Base-by-base conservation (phyloP, 37 sponge, comb jelly and placozoan species). In the Ianthella basta region DNA sequence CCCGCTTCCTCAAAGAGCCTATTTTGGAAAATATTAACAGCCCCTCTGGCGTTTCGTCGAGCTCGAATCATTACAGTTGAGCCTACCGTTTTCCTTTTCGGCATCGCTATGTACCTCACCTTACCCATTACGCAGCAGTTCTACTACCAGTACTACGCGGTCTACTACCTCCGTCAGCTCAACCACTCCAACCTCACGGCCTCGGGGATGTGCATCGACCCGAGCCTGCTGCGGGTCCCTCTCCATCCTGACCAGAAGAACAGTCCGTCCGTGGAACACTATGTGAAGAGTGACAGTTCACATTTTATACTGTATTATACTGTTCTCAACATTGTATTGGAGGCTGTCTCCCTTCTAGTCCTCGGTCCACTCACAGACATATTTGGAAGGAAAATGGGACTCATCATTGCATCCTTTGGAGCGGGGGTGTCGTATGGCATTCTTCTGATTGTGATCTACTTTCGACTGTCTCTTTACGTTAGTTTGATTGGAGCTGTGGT, bases 41-140 rank as follows among this genome's bases (percentile, higher is more conserved):
- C 50, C 50, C 50, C 37, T 41, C 78, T 75, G 0, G 54, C 54
- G n/a, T 36, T 75, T 41, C 78, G 78, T 53, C 50, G 56, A 0
- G 56, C 83, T 0, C 83, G 67, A 64, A 19, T 87, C 27, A 80
- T 91, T 13, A 78, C 87, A 0, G 89, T 92, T 0, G 93, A 92
- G 39, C 87, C 86, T 8, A 66, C 83, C 60, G 38, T 86, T 18
- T 92, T 92, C 77, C 54, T 92, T 10, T 83, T 36, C 87, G 36
- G 79, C 34, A 89, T 89, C 21, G 59, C 87, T 1, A 29, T 81
- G 24, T 89, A 84, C 37, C 36, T 92, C 41, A 29, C 84, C 32
- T 21, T 67, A 8, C 80, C 68, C 33, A 32, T 86, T 23, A 86
- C 82, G 56, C 82, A 89, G 75, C 87, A 89, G 56, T 92, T 89